Conservation (phyloP, 2,113 vertebrate species). For the Empidonax traillii region DNA sequence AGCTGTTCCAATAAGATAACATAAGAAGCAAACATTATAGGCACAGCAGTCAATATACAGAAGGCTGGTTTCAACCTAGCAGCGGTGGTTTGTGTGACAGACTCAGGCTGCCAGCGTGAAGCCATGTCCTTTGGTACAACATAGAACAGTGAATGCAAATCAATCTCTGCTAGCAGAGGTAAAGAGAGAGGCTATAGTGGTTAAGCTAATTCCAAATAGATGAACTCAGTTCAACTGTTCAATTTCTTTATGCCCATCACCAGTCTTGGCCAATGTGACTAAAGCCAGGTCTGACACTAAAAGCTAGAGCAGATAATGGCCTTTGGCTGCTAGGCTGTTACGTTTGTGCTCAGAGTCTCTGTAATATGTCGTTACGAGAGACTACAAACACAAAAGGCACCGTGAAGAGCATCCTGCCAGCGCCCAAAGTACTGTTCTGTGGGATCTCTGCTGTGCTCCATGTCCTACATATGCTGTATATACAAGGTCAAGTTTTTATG, state of each 20-base stretch:
- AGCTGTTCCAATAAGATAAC: slow-evolving; percentile 23
- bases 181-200: background rate
- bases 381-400: background rate
- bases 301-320: background rate
- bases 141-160: background rate
- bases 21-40: background rate
- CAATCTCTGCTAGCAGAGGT: background rate
- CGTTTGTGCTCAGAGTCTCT: background rate
- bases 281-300: background rate
- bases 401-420: background rate
- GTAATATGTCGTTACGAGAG: background rate
- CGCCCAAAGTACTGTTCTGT: background rate
- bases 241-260: background rate
- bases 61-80: background rate
- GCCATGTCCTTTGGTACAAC: background rate
- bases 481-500: background rate
- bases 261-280: background rate
- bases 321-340: background rate
- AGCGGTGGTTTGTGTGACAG: background rate
- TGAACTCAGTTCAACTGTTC: background rate
- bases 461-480: background rate
- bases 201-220: background rate
- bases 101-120: background rate
- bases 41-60: background rate
- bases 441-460: background rate